Evolutionary conservation across 2,797 vertebrate species (phyloP).

Genomic region (Rousettus madagascariensis): DNA sequence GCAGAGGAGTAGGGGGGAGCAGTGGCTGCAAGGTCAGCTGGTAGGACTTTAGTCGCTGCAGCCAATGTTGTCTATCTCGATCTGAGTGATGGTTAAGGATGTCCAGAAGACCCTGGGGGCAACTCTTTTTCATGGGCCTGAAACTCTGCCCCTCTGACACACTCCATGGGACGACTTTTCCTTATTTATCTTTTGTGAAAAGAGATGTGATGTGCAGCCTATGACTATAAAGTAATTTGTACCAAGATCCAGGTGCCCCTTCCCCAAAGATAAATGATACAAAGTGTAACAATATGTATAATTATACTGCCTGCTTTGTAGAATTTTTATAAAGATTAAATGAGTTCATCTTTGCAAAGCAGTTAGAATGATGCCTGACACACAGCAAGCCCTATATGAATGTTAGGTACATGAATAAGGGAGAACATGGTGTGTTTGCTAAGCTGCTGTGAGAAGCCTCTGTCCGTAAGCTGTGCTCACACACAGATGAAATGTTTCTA

Average conservation of each 20-base stretch:
- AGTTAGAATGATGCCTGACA: background rate
- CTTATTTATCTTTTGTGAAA: background rate
- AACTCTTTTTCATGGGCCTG: background rate
- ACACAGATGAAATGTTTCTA: background rate
- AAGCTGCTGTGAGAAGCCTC: background rate
- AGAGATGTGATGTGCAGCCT: background rate
- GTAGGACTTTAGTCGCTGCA: fast-evolving
- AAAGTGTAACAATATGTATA: background rate
- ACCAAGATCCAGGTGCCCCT: background rate
- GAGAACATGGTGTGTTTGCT: background rate
- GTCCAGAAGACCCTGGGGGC: background rate
- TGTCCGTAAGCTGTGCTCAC: background rate
- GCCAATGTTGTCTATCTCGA: no score
- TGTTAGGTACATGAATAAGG: background rate
- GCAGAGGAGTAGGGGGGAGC: background rate
- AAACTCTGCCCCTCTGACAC: background rate
- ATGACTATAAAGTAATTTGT: background rate
- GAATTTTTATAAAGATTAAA: background rate
- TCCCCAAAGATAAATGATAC: background rate
- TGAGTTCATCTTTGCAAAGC: background rate
- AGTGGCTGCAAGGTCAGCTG: background rate
- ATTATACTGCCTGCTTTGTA: background rate
- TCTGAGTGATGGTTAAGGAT: no score
- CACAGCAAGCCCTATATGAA: background rate
- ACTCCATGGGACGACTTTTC: background rate